These are phyloP conservation scores for Apotomis turbidana DNA, from an alignment of 2,888 invertebrate species.

Conservation along the genomic window DNA sequence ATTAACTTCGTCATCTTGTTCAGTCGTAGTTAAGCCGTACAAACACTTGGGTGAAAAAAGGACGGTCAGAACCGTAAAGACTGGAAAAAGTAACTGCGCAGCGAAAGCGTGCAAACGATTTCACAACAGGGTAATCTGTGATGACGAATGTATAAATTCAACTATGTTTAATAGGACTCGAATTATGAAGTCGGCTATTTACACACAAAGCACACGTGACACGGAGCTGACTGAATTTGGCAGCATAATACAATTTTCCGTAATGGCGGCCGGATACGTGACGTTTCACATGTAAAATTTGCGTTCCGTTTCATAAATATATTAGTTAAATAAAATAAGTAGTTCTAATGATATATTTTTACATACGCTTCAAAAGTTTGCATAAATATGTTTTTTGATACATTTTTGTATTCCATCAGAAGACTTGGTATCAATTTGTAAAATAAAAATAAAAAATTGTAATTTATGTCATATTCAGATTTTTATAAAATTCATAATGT, in stretches of 20 bases:
- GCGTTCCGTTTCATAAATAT: slow-evolving; percentile 44
- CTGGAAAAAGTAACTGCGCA: slow-evolving; percentile 63
- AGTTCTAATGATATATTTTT: slow-evolving; percentile 1
- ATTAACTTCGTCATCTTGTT: slow-evolving; percentile 81
- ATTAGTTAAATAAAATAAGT: slow-evolving; percentile 1
- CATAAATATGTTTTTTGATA: no score
- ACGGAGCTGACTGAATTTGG: slow-evolving; percentile 57
- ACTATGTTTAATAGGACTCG: slow-evolving; percentile 46
- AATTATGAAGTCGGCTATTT: slow-evolving; percentile 46
- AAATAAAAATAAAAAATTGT: no score
- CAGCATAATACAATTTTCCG: slow-evolving; percentile 61
- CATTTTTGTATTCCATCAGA: not conserved
- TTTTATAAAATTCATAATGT: no score
- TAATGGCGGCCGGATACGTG: slow-evolving; percentile 75
- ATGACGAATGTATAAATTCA: slow-evolving; percentile 46
- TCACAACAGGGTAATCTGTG: slow-evolving; percentile 53
- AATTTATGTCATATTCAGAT: no score
- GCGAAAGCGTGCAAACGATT: slow-evolving; percentile 54
- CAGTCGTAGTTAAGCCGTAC: slow-evolving; percentile 79
- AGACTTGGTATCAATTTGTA: not conserved
- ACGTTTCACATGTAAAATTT: slow-evolving; percentile 54
- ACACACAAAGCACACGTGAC: slow-evolving; percentile 51
- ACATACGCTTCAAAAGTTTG: no score
- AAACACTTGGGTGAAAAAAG: slow-evolving; percentile 66
- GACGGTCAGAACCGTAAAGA: slow-evolving; percentile 70